Evolutionary conservation across 2,888 invertebrate genomes (phyloP).

Genomic region (Nowickia ferox): DNA sequence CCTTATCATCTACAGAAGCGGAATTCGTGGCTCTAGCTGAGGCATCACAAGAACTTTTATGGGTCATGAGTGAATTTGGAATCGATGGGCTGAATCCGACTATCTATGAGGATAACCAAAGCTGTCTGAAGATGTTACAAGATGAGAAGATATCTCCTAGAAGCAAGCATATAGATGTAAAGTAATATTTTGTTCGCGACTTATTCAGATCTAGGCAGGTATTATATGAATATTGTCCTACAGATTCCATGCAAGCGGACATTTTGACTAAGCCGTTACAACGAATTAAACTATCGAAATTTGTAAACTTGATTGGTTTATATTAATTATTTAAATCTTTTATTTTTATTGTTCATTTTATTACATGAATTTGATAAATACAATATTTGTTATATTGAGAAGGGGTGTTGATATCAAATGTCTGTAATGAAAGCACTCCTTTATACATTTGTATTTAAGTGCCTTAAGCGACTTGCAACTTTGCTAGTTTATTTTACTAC

Average conservation of each 20-base stretch:
- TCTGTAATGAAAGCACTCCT: too few species aligned
- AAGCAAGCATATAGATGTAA: neutral
- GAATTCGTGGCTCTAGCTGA: constrained; percentile 35
- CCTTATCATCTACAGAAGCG: neutral
- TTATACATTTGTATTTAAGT: too few species aligned
- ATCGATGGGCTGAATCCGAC: neutral
- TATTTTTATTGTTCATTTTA: too few species aligned
- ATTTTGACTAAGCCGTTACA: constrained; percentile 5
- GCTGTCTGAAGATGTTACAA: neutral
- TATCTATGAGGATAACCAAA: constrained; percentile 26
- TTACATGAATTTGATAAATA: too few species aligned
- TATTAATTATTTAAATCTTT: neutral
- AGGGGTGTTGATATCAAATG: too few species aligned
- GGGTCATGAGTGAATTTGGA: constrained; percentile 33
- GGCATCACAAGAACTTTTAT: constrained; percentile 30
- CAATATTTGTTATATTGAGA: too few species aligned
- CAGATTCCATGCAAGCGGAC: constrained; percentile 4
- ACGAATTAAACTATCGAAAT: neutral
- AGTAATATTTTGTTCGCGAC: neutral
- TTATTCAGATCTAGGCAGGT: neutral
- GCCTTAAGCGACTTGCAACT: too few species aligned
- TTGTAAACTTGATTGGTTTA: constrained; percentile 6
- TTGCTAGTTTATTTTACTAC: too few species aligned
- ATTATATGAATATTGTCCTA: constrained; percentile 1
- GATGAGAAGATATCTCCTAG: neutral